phyloP scores from a whole-genome alignment of 2,797 vertebrate genomes.

The Schizothorax lantsangensis region DNA sequence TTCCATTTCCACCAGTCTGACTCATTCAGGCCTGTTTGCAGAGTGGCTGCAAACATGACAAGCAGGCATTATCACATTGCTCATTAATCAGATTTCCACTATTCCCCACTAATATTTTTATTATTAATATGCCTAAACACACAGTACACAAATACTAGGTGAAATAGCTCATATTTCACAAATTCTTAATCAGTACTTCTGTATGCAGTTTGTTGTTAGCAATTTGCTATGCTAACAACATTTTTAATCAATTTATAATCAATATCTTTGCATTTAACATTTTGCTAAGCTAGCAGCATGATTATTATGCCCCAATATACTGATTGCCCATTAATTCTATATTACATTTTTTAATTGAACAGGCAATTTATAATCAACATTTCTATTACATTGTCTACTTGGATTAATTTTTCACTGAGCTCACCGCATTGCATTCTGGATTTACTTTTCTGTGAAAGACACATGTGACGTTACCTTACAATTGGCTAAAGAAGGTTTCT shows the following conservation, averaged over 20 bases:
- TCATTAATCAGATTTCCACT: neutral
- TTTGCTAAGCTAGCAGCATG: neutral
- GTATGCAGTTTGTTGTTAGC: neutral
- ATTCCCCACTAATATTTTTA: neutral
- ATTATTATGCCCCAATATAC: neutral
- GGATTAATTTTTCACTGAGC: neutral
- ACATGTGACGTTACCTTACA: neutral
- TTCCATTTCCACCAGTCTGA: slow-evolving; percentile 9
- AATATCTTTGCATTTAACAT: no score
- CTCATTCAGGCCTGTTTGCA: neutral
- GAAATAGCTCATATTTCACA: neutral
- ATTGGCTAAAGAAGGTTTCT: neutral
- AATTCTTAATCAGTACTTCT: neutral
- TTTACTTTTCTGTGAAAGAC: neutral
- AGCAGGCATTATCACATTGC: neutral
- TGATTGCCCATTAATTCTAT: neutral
- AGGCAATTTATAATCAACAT: neutral
- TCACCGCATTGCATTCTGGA: neutral
- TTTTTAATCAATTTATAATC: no score
- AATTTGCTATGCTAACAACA: neutral
- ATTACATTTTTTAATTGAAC: neutral
- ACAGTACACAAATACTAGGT: neutral
- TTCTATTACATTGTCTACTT: neutral
- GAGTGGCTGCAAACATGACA: neutral
- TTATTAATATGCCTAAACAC: neutral